Conservation (phyloP, 2,113 vertebrate species). For the Hippocampus zosterae region DNA sequence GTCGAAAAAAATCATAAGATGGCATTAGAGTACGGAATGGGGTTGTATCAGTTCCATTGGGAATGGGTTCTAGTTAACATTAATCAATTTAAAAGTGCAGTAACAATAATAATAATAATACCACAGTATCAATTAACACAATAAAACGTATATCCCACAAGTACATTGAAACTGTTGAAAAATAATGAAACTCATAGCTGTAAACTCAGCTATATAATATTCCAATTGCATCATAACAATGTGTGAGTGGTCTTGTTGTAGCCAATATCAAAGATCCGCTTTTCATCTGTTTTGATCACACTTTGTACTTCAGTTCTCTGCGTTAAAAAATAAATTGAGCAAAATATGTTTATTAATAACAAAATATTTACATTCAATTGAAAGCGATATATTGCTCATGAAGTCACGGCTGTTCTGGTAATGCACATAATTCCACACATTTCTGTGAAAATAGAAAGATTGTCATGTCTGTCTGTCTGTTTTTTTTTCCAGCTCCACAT, state of each 20-base stretch:
- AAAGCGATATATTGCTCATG: too few relatives aligned
- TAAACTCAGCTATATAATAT: not conserved
- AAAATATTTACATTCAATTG: too few relatives aligned
- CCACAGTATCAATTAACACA: constrained; percentile 42
- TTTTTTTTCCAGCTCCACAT: too few relatives aligned
- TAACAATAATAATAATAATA: constrained; percentile 40
- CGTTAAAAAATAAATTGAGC: too few relatives aligned
- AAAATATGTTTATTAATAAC: too few relatives aligned
- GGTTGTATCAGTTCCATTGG: constrained; percentile 15
- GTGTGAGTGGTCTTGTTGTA: constrained; percentile 18
- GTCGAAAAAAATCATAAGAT: constrained; percentile 7
- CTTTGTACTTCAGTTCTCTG: too few relatives aligned
- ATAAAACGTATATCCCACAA: constrained; percentile 4
- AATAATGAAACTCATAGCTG: too few relatives aligned
- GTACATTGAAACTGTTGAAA: not conserved
- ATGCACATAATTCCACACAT: constrained; percentile 22
- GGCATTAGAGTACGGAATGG: constrained; percentile 13
- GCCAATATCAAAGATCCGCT: constrained; percentile 40
- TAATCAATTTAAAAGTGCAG: constrained; percentile 52
- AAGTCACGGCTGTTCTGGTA: too few relatives aligned
- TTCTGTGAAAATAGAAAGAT: not conserved
- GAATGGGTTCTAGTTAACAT: constrained; percentile 43
- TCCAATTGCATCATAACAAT: constrained; percentile 21
- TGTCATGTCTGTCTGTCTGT: too few relatives aligned
- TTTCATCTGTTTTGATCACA: constrained; percentile 40